Percentiles rank a stretch among this genome's conserved stretches.
Conservation (phyloP, 2,797 vertebrate species). For the Pseudochirops cupreus region DNA sequence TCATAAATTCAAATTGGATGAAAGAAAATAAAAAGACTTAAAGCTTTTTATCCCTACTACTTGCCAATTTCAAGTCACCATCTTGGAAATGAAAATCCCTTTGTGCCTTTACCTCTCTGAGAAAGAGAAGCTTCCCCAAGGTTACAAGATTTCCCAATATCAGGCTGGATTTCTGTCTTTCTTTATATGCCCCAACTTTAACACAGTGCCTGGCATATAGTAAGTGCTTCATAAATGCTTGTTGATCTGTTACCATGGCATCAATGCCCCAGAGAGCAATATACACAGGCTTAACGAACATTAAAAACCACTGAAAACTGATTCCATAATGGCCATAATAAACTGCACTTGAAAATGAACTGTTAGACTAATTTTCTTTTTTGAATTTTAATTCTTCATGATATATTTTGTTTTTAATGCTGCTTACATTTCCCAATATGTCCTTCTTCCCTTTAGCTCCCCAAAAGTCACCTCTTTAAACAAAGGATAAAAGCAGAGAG, state of each 20-base stretch:
- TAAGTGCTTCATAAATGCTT: neutral
- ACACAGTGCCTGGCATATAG: neutral
- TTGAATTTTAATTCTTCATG: slow-evolving; percentile 25
- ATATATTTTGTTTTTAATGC: neutral
- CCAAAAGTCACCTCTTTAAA: neutral
- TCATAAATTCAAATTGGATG: slow-evolving; percentile 23
- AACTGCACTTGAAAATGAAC: slow-evolving; percentile 45
- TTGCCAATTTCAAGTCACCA: neutral
- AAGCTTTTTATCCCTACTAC: no score
- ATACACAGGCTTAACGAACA: neutral
- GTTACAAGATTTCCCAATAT: neutral
- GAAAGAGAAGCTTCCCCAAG: neutral
- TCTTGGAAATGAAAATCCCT: neutral
- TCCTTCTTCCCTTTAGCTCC: neutral
- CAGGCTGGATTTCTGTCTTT: neutral
- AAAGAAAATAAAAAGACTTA: slow-evolving; percentile 12
- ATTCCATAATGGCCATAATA: slow-evolving; percentile 20
- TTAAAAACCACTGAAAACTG: neutral
- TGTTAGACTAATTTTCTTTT: slow-evolving; percentile 20
- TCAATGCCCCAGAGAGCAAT: no score
- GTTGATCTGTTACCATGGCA: neutral
- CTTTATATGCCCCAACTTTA: neutral
- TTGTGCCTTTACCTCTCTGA: neutral
- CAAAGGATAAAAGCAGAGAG: neutral
- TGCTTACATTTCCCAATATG: neutral